phyloP scores from a whole-genome alignment of 2,113 vertebrate genomes.

The Mus musculus region DNA sequence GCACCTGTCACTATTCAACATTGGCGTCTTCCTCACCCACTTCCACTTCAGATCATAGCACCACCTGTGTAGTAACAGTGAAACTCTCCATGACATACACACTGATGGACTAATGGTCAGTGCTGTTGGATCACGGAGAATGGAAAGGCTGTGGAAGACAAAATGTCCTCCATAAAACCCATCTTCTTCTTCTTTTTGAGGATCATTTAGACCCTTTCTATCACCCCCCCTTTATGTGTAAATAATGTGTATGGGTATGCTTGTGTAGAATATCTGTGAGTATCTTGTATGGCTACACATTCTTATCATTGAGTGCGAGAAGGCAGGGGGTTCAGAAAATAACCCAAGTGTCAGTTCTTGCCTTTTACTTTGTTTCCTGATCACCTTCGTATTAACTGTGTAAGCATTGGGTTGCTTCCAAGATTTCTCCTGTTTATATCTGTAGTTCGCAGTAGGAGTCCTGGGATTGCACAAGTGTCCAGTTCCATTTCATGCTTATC shows the following conservation, averaged over 20 bases:
- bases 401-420: not conserved
- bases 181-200: not conserved
- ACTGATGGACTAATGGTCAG: not conserved
- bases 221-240: not conserved
- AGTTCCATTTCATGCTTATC: not conserved
- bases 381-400: not conserved
- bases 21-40: accelerated
- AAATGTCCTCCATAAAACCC: not conserved
- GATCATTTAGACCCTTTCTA: not conserved
- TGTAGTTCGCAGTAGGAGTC: not conserved
- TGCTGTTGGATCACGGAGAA: not conserved
- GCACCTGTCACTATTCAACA: no score
- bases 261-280: not conserved
- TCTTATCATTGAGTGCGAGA: not conserved
- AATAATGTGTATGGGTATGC: not conserved
- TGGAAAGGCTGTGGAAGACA: not conserved
- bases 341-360: not conserved
- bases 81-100: not conserved
- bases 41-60: not conserved
- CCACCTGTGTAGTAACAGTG: not conserved
- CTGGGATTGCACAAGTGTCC: not conserved
- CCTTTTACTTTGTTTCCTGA: not conserved
- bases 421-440: not conserved
- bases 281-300: not conserved
- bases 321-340: not conserved